Percentiles rank a stretch among this genome's conserved stretches.
These are phyloP conservation scores for Aporrectodea caliginosa DNA, from an alignment of 1,140 invertebrate genomes.

Conservation along the genomic window DNA sequence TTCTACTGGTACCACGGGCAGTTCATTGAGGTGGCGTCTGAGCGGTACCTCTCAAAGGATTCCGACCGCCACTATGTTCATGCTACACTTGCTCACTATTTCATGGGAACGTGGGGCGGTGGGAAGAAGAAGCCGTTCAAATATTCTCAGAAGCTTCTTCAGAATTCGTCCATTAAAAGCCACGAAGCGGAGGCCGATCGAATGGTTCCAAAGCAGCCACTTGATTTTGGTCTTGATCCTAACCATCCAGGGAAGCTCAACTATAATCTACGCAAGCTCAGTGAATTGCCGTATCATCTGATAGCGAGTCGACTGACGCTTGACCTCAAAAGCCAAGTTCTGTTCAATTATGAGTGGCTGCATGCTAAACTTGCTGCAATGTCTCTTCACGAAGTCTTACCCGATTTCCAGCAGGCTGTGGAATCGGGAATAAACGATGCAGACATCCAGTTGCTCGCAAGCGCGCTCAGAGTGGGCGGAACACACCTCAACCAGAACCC, in stretches of 20 bases:
- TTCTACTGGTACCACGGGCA: conserved; percentile 29
- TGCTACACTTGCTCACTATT: conserved; percentile 79
- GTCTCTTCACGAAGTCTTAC: conserved; percentile 82
- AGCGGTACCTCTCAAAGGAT: conserved; percentile 16
- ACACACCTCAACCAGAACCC: conserved; percentile 40
- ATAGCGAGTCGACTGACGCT: conserved; percentile 78
- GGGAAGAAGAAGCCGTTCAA: conserved; percentile 90
- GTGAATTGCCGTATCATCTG: conserved; percentile 88
- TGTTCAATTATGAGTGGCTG: conserved; percentile 97
- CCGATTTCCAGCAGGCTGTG: conserved; percentile 92
- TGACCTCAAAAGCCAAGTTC: conserved; percentile 85
- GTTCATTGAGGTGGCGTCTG: conserved; percentile 22
- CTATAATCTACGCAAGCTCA: conserved; percentile 57
- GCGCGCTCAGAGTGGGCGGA: conserved; percentile 45
- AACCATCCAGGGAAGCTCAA: conserved; percentile 62
- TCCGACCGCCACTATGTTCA: conserved; percentile 13
- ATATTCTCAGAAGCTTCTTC: conserved; percentile 37
- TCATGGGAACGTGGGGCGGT: conserved; percentile 74
- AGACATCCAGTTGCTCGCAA: conserved; percentile 43
- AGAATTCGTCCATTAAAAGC: conserved; percentile 39
- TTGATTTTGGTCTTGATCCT: conserved; percentile 83
- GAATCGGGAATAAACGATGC: conserved; percentile 61
- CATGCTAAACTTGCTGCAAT: conserved; percentile 92
- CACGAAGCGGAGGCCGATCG: conserved; percentile 67
- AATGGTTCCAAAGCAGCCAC: conserved; percentile 90